Conservation (phyloP, 2,888 invertebrate genomes). For the Parnassius smintheus region DNA sequence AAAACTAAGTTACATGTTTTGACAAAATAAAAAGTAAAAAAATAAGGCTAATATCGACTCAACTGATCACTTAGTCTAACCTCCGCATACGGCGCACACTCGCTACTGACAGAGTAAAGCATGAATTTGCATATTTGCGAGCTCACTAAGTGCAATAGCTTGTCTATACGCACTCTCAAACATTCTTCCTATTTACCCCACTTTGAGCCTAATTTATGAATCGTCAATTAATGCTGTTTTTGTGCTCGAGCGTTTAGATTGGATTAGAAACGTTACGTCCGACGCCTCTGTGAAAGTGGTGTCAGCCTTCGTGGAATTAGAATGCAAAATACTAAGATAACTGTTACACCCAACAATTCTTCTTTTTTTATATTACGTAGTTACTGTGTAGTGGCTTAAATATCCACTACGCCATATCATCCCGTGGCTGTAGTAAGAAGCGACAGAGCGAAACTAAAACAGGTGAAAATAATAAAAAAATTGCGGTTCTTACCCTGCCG, state of each 20-base stretch:
- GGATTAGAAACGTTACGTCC: constrained; percentile 20
- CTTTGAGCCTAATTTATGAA: constrained; percentile 46
- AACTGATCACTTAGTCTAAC: constrained; percentile 34
- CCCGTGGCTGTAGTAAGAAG: too few species aligned
- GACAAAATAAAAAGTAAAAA: too few species aligned
- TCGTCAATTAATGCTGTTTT: constrained; percentile 58
- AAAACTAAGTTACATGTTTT: too few species aligned
- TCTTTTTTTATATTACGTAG: too few species aligned
- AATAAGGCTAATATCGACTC: constrained; percentile 36
- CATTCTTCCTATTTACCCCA: constrained; percentile 60
- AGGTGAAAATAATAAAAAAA: too few species aligned
- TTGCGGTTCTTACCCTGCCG: too few species aligned
- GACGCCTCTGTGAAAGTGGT: constrained; percentile 5
- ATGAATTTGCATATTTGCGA: constrained; percentile 77
- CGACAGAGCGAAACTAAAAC: too few species aligned
- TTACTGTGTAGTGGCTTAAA: too few species aligned
- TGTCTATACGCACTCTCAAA: constrained; percentile 69
- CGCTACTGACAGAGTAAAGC: constrained; percentile 54
- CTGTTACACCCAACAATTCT: not conserved
- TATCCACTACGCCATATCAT: too few species aligned
- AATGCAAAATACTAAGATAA: not conserved
- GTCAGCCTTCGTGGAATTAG: constrained; percentile 8
- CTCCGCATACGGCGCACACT: constrained; percentile 64
- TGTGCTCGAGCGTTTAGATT: constrained; percentile 30
- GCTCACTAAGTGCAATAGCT: constrained; percentile 77